Base-by-base conservation (phyloP, 1,140 invertebrate species). In the Drosophila melanogaster region DNA sequence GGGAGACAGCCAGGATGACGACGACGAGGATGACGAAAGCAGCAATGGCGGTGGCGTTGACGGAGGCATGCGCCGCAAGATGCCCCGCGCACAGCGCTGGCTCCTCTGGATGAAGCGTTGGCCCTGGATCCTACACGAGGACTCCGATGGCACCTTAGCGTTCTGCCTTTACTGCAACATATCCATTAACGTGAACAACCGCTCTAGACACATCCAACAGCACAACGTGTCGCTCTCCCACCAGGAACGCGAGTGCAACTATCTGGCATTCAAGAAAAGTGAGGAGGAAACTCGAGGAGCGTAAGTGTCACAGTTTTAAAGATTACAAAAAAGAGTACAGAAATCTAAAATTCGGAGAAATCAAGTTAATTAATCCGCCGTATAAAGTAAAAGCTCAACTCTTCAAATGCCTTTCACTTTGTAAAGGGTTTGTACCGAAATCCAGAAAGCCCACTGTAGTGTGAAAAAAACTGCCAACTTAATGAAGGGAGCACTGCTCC, bases 191-290 rank as follows among this genome's bases (percentile, higher is more conserved):
- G 55, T 77, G 0, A 79, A 83, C 24, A 53, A 26, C 1, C 60
- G 43, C 5, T 5, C 59, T 2, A 77, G 60, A 33, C 50, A 65
- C 30, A 51, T 90, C 7, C 74, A 74, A 7, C 79, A 90, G 38
- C 87, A 90, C 43, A 76, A 80, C 26, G 33, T 90, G 37, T 90
- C 79, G 19, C 50, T 87, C 0, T 87, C 90, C 19, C 87, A 90
- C 12, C 79, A 81, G 56, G 87, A 90, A 60, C 79, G 87, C 1
- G 80, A 87, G 38, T 54, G 33, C 7, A 90, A 90, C 43, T 90
- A 90, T 40, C 6, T 90, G 17, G 67, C 77, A 2, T 90, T 90
- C 11, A 75, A 61, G 35, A 72, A 57, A 2, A 73, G 50, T 15
- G 65, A 81, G 19, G 62, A 71, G 8, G 61, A 71, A 43, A 37